A percentile compares a stretch with the other conserved stretches of the same genome.
Conservation (phyloP, 2,797 vertebrate genomes). For the Adelosebastes latens region DNA sequence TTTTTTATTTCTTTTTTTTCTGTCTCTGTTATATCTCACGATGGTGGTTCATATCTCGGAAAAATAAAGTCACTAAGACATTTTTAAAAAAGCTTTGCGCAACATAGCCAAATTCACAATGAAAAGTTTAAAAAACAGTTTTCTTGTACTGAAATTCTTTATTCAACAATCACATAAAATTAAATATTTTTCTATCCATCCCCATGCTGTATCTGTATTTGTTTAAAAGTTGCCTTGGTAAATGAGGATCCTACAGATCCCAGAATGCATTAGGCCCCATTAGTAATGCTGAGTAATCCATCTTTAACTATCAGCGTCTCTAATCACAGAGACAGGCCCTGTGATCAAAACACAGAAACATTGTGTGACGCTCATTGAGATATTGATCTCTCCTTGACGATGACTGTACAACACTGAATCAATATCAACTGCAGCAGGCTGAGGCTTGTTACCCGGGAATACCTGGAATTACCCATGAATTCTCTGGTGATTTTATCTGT, state of each 20-base stretch:
- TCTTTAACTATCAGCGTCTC: slow-evolving; percentile 26
- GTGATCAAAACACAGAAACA: slow-evolving; percentile 30
- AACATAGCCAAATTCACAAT: too few relatives aligned
- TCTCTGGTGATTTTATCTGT: slow-evolving; percentile 16
- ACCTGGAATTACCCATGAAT: slow-evolving; percentile 42
- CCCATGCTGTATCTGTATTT: background rate
- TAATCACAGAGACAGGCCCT: slow-evolving; percentile 27
- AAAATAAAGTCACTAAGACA: too few relatives aligned
- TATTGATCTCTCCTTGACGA: slow-evolving; percentile 65
- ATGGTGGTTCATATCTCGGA: too few relatives aligned
- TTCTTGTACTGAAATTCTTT: too few relatives aligned
- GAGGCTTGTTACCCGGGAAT: slow-evolving; percentile 49
- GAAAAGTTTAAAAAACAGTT: too few relatives aligned
- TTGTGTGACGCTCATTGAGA: slow-evolving; percentile 44
- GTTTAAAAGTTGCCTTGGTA: slow-evolving; percentile 1
- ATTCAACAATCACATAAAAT: too few relatives aligned
- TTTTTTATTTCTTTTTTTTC: too few relatives aligned
- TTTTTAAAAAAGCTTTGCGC: fast-evolving
- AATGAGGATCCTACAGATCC: slow-evolving; percentile 38
- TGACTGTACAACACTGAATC: slow-evolving; percentile 45
- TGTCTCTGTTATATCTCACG: too few relatives aligned
- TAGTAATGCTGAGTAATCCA: slow-evolving; percentile 19
- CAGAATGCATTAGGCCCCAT: slow-evolving; percentile 53
- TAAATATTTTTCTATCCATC: background rate
- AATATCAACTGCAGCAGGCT: slow-evolving; percentile 50